Percentiles rank a stretch among this genome's conserved stretches.
Evolutionary conservation across 2,888 invertebrate genomes (phyloP).

Genomic region (Patella depressa): DNA sequence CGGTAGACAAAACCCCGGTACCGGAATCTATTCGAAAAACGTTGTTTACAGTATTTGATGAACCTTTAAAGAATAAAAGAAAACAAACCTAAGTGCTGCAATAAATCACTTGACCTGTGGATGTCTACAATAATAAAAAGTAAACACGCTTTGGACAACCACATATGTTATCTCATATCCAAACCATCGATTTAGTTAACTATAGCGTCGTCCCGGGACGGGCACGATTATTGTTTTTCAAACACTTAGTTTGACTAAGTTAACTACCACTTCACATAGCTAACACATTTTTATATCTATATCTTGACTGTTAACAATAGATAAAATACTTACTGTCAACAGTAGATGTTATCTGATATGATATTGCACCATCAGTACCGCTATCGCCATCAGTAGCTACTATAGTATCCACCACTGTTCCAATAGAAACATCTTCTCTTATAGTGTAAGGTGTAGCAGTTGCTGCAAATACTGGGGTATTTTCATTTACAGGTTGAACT

Average conservation of each 20-base stretch:
- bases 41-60: constrained; percentile 3
- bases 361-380: constrained; percentile 33
- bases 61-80: background rate
- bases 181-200: too few relatives aligned
- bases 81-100: background rate
- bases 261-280: background rate
- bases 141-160: too few relatives aligned
- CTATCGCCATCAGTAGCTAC: constrained; percentile 43
- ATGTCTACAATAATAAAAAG: background rate
- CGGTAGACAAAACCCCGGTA: constrained; percentile 8
- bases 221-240: background rate
- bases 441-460: constrained; percentile 28
- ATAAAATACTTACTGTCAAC: constrained; percentile 17
- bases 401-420: constrained; percentile 30
- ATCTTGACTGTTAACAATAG: too few relatives aligned
- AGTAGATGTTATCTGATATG: constrained; percentile 24
- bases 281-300: background rate
- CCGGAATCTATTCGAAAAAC: constrained; percentile 6
- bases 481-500: constrained; percentile 22
- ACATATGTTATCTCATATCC: too few relatives aligned
- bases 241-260: background rate
- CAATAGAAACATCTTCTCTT: constrained; percentile 34
- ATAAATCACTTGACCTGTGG: background rate
- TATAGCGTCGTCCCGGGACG: too few relatives aligned
- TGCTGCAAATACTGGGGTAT: constrained; percentile 27